A percentile compares a stretch with the other conserved stretches of the same genome.
These are phyloP conservation scores for Dryadula phaetusa DNA, from an alignment of 2,888 invertebrate species.

Conservation along the genomic window DNA sequence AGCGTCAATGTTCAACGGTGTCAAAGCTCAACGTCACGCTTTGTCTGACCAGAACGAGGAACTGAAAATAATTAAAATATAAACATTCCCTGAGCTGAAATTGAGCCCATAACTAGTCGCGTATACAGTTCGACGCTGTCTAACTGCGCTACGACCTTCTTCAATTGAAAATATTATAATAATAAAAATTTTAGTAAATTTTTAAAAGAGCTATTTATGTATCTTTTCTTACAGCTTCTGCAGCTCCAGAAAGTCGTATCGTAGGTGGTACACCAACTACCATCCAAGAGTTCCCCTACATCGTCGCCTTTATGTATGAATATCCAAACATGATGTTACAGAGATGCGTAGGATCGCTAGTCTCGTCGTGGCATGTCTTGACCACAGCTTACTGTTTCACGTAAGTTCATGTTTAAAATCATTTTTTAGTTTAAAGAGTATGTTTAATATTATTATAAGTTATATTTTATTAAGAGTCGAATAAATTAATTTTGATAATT, in stretches of 20 bases:
- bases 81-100: no score
- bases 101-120: no score
- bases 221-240: constrained; percentile 51
- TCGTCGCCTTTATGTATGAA: constrained; percentile 55
- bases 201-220: not conserved
- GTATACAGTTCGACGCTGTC: no score
- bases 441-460: not conserved
- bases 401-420: constrained; percentile 52
- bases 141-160: no score
- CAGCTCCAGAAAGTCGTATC: constrained; percentile 54
- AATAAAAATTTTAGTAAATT: no score
- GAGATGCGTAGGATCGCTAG: constrained; percentile 63
- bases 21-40: no score
- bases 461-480: not conserved
- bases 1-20: no score
- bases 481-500: no score
- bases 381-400: constrained; percentile 62
- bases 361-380: constrained; percentile 67
- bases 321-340: constrained; percentile 62
- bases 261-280: constrained; percentile 60
- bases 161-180: no score
- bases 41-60: no score
- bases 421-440: not conserved
- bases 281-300: constrained; percentile 61
- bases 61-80: no score